A percentile compares a stretch with the other conserved stretches of the same genome.
Evolutionary conservation across 1,140 invertebrate species (phyloP).

Genomic region (Brachionus plicatilis): DNA sequence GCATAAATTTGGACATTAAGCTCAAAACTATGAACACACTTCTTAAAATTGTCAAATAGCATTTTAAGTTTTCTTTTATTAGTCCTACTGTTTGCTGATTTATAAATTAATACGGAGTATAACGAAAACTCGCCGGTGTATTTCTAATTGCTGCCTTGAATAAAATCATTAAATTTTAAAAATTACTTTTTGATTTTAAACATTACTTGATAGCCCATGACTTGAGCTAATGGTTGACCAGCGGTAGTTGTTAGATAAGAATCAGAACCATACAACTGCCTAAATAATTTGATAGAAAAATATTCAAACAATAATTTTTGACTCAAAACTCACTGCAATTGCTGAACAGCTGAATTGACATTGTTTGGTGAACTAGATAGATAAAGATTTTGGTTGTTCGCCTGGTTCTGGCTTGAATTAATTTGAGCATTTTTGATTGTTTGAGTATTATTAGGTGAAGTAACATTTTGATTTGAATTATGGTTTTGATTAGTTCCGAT

Average conservation of each 20-base stretch:
- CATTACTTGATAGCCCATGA: slow-evolving; percentile 18
- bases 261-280: slow-evolving; percentile 16
- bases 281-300: background rate
- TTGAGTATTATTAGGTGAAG: background rate
- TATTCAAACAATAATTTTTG: background rate
- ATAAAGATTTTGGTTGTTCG: slow-evolving; percentile 12
- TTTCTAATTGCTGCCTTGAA: background rate
- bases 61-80: background rate
- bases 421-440: background rate
- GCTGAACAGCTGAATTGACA: slow-evolving; percentile 14
- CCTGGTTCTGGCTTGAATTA: background rate
- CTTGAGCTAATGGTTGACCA: slow-evolving; percentile 25
- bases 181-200: background rate
- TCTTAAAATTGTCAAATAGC: background rate
- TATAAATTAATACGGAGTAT: slow-evolving; percentile 21
- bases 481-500: background rate
- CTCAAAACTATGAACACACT: background rate
- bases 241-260: slow-evolving; percentile 8
- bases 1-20: background rate
- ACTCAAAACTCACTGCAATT: background rate
- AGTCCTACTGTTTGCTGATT: background rate
- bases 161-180: background rate
- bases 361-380: slow-evolving; percentile 7
- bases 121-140: background rate
- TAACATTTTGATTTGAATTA: background rate